Conservation (phyloP, 35 echinoderm and acorn worm genomes). For the Lytechinus variegatus region DNA sequence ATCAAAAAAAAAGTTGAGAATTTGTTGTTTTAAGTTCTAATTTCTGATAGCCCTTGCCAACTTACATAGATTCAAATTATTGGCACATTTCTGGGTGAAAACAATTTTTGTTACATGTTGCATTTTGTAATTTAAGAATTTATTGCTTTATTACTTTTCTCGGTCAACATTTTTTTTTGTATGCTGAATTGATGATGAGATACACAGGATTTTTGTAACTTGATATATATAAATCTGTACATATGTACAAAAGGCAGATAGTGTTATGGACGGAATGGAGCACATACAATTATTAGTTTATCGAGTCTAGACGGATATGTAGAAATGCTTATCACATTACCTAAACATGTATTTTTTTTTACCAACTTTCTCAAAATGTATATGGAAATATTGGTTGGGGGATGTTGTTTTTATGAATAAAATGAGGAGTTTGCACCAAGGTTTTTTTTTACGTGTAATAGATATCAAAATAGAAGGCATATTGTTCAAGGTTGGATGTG, state of each 20-base stretch:
- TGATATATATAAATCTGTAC: slow-evolving; percentile 1
- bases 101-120: neutral
- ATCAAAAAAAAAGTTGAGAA: neutral
- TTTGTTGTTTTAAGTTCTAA: neutral
- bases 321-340: neutral
- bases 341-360: neutral
- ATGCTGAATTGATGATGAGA: neutral
- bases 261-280: neutral
- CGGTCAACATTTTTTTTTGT: neutral
- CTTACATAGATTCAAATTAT: neutral
- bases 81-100: neutral
- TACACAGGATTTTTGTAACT: neutral
- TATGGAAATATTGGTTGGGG: neutral
- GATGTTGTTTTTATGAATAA: neutral
- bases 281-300: neutral
- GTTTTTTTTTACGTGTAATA: neutral
- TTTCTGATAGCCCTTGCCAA: slow-evolving; percentile 34
- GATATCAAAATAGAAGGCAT: neutral
- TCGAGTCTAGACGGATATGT: neutral
- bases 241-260: slow-evolving; percentile 28
- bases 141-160: neutral
- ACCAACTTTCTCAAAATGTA: neutral
- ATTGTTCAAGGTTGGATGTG: neutral
- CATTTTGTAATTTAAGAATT: neutral
- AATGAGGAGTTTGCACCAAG: neutral